A percentile compares a stretch with the other conserved stretches of the same genome.
Evolutionary conservation across 2,113 vertebrate species (phyloP).

Genomic region (Noturus placidus): DNA sequence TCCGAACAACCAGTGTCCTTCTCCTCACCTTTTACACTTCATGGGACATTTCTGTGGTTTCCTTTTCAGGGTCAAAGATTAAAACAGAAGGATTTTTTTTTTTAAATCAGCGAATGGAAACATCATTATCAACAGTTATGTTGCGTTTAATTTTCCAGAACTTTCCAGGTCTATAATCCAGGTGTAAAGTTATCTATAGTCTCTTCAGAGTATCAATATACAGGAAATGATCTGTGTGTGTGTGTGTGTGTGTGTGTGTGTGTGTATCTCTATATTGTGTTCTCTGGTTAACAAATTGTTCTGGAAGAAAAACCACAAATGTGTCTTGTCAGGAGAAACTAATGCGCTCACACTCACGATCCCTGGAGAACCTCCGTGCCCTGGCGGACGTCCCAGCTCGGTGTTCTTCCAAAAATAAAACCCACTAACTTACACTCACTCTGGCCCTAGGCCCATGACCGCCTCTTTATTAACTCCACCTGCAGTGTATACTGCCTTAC

Average conservation of each 20-base stretch:
- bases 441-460: neutral
- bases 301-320: neutral
- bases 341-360: neutral
- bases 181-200: neutral
- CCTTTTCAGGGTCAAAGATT: neutral
- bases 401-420: neutral
- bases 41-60: neutral
- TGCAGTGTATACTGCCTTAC: slow-evolving; percentile 48
- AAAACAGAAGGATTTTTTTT: too few relatives aligned
- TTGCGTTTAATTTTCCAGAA: neutral
- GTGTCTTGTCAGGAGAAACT: neutral
- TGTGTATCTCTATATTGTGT: neutral
- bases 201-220: neutral
- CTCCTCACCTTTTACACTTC: too few relatives aligned
- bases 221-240: neutral
- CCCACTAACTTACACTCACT: neutral
- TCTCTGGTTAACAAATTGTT: neutral
- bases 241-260: neutral
- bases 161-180: neutral
- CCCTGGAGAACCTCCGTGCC: neutral
- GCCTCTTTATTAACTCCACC: neutral
- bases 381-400: neutral
- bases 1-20: too few relatives aligned
- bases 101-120: neutral
- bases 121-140: neutral